Conservation (phyloP, 2,113 vertebrate genomes). For the Vicugna pacos region DNA sequence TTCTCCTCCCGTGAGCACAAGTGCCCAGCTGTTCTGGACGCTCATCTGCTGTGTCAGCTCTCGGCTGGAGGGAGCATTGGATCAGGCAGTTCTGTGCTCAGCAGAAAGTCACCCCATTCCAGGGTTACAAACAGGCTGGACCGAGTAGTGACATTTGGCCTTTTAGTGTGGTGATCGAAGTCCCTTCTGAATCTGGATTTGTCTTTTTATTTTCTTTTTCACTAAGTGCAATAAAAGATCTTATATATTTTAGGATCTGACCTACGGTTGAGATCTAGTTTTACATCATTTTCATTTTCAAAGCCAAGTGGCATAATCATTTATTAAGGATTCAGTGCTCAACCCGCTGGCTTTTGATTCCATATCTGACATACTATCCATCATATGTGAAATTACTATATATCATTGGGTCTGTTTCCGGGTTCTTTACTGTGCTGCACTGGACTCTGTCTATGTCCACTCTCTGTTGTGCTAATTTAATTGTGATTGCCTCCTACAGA, state of each 20-base stretch:
- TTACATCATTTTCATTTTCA: neutral
- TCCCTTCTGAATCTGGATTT: neutral
- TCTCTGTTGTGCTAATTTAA: neutral
- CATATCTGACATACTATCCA: neutral
- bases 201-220: neutral
- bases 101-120: neutral
- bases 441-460: neutral
- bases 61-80: neutral
- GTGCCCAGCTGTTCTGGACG: neutral
- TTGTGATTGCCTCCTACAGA: neutral
- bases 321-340: neutral
- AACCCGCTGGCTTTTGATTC: neutral
- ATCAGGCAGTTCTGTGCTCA: neutral
- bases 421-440: neutral
- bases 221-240: neutral
- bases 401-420: neutral
- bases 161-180: accelerated
- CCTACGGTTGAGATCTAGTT: neutral
- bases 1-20: neutral
- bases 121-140: neutral
- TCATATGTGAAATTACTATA: neutral
- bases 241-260: neutral
- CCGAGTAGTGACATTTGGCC: neutral
- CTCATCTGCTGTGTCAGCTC: neutral
- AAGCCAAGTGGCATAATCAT: neutral